Percentiles rank a stretch among this genome's conserved stretches.
Evolutionary conservation across 2,888 invertebrate species (phyloP).

Genomic region (Nipponacmea schrenckii): DNA sequence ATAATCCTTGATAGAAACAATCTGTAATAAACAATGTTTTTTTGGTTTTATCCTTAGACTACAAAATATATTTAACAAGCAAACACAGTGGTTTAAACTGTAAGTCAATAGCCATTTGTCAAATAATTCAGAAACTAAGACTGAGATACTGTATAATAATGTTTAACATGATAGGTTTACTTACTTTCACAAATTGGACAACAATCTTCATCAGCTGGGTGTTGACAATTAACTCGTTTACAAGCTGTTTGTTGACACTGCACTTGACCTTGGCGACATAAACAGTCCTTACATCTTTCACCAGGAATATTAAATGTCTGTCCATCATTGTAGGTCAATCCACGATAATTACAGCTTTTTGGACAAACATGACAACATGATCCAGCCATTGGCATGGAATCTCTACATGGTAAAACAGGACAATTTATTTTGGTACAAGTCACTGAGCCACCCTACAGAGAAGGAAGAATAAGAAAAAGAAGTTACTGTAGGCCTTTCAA

Average conservation of each 20-base stretch:
- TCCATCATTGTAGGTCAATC: conserved; percentile 46
- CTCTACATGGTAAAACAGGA: conserved; percentile 42
- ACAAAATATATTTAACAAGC: background rate
- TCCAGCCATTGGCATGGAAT: conserved; percentile 44
- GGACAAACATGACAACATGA: conserved; percentile 56
- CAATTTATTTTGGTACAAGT: conserved; percentile 43
- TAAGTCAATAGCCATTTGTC: too few relatives aligned
- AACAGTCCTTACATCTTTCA: conserved; percentile 52
- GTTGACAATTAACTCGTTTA: conserved; percentile 43
- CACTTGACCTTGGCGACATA: conserved; percentile 50
- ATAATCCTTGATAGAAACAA: conserved; percentile 46
- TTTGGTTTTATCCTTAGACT: background rate
- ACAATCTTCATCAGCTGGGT: conserved; percentile 50
- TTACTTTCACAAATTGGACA: conserved; percentile 52
- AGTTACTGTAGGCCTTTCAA: background rate
- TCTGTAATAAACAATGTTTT: conserved; percentile 34
- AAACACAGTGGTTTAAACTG: background rate
- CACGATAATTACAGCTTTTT: conserved; percentile 39
- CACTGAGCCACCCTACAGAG: conserved; percentile 50
- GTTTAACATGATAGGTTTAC: background rate
- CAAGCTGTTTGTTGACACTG: conserved; percentile 43
- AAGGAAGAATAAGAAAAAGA: conserved; percentile 7
- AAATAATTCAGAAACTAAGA: background rate
- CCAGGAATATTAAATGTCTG: conserved; percentile 44
- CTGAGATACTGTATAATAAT: too few relatives aligned